Conservation (phyloP, 2,797 vertebrate species). For the Erpetoichthys calabaricus region DNA sequence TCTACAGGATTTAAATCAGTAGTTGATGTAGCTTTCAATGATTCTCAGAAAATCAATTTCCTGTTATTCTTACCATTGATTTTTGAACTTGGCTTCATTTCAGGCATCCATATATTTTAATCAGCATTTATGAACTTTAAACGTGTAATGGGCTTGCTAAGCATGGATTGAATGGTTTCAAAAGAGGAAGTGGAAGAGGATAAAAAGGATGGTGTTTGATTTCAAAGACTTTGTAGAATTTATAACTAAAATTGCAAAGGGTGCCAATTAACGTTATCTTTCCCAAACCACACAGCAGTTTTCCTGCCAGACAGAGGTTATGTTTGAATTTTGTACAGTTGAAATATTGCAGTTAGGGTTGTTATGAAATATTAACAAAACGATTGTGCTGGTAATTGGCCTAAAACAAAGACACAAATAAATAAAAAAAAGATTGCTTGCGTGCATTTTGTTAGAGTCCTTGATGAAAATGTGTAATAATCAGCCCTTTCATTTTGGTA, state of each 20-base stretch:
- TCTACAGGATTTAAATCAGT: too few species aligned
- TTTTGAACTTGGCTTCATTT: conserved; percentile 26
- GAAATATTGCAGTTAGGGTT: conserved; percentile 2
- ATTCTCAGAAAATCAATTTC: conserved; percentile 11
- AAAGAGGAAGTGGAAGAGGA: conserved; percentile 39
- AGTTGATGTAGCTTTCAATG: too few species aligned
- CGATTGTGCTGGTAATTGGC: not conserved
- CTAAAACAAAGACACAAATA: not conserved
- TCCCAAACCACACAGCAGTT: conserved; percentile 15
- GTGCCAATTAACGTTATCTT: conserved; percentile 26
- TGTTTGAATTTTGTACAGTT: conserved; percentile 5
- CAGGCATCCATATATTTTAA: conserved; percentile 41
- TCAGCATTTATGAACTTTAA: conserved; percentile 36
- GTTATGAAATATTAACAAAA: not conserved
- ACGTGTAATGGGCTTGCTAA: conserved; percentile 33
- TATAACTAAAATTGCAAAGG: conserved; percentile 15
- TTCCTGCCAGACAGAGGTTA: conserved; percentile 2
- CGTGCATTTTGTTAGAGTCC: too few species aligned
- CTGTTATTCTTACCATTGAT: conserved; percentile 1
- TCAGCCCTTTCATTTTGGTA: too few species aligned
- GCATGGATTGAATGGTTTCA: conserved; percentile 29
- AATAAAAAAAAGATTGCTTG: not conserved
- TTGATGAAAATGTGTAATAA: too few species aligned
- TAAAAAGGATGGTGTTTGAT: conserved; percentile 37
- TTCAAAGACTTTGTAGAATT: conserved; percentile 42